Percentiles rank a stretch among this genome's conserved stretches.
Conservation (phyloP, 2,797 vertebrate genomes). For the Leptodactylus fallax region DNA sequence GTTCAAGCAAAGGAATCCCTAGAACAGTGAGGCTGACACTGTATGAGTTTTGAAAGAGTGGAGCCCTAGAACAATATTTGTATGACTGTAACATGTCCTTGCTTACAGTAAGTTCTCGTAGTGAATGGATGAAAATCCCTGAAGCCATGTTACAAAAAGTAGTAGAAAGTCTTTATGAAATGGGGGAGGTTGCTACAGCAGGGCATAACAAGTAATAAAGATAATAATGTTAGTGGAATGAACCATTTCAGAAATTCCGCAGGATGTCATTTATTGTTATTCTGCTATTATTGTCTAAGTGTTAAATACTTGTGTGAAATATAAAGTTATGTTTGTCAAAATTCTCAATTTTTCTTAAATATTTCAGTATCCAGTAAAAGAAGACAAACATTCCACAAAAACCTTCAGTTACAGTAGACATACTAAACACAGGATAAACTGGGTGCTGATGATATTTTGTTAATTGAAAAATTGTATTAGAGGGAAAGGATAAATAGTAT, state of each 20-base stretch:
- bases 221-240: no score
- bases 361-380: background rate
- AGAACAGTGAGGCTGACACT: no score
- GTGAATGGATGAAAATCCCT: no score
- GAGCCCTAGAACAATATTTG: no score
- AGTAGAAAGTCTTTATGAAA: background rate
- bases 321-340: no score
- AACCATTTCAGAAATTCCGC: no score
- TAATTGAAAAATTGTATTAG: background rate
- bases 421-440: background rate
- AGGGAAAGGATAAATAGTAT: background rate
- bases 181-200: background rate
- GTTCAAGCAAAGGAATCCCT: no score
- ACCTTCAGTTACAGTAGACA: background rate
- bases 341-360: background rate
- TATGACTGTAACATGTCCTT: no score
- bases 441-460: background rate
- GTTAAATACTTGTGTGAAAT: background rate
- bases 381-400: background rate
- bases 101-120: no score
- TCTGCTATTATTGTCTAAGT: background rate
- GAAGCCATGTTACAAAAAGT: background rate
- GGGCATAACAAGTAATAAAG: background rate
- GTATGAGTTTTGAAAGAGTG: no score
- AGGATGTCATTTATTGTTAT: background rate